Conservation (phyloP, 2,797 vertebrate genomes). For the Aselliscus stoliczkanus region DNA sequence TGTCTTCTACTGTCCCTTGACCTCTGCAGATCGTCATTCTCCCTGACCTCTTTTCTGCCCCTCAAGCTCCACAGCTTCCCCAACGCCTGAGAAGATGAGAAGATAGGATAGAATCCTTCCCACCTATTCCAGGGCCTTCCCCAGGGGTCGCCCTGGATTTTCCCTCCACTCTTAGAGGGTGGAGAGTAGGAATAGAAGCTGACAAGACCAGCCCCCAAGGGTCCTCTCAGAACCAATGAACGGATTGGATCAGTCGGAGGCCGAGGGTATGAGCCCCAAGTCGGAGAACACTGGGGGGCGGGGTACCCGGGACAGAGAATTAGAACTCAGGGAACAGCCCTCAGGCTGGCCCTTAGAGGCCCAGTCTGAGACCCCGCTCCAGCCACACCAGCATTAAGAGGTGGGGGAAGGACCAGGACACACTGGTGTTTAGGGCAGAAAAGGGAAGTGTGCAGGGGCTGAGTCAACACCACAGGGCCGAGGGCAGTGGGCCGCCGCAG, state of each 20-base stretch:
- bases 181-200: not conserved
- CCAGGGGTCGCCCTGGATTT: not conserved
- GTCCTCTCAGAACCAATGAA: not conserved
- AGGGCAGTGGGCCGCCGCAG: not conserved
- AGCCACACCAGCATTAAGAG: not conserved
- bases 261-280: not conserved
- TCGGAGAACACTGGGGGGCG: not conserved
- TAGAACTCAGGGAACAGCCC: not conserved
- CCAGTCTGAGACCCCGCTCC: not conserved
- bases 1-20: not conserved
- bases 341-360: not conserved
- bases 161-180: not conserved
- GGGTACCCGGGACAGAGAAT: not conserved
- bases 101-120: not conserved
- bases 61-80: not conserved
- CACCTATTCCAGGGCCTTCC: not conserved
- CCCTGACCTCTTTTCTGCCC: not conserved
- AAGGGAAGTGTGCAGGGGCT: conserved; percentile 44
- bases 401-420: not conserved
- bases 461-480: conserved; percentile 45
- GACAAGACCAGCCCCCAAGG: not conserved
- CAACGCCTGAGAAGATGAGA: not conserved
- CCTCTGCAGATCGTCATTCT: not conserved
- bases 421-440: not conserved
- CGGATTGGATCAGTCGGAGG: not conserved